Conservation (phyloP, 2,113 vertebrate species). For the Pionites leucogaster region DNA sequence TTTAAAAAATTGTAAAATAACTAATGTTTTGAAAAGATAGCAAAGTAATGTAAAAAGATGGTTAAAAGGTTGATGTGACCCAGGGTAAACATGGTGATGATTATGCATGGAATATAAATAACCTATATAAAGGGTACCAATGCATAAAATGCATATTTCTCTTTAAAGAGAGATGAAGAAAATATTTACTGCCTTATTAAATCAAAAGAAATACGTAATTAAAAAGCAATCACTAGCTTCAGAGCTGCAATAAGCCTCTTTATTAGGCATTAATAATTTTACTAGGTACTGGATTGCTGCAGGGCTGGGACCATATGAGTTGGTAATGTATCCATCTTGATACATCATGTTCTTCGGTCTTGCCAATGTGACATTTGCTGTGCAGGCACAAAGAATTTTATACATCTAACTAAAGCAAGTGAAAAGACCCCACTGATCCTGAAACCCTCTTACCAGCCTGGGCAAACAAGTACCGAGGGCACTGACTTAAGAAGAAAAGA, state of each 20-base stretch:
- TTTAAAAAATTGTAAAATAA: background rate
- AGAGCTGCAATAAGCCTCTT: conserved; percentile 62
- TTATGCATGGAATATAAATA: conserved; percentile 39
- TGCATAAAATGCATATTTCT: conserved; percentile 42
- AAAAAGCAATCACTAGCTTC: conserved; percentile 68
- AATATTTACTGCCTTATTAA: conserved; percentile 72
- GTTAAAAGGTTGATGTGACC: conserved; percentile 32
- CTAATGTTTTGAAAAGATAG: background rate
- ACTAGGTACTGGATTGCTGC: conserved; percentile 47
- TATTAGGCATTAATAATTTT: conserved; percentile 72
- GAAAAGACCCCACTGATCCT: background rate
- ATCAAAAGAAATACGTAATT: conserved; percentile 72
- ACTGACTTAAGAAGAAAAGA: background rate
- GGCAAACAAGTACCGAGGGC: background rate
- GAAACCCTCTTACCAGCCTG: rapidly evolving
- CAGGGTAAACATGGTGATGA: conserved; percentile 34
- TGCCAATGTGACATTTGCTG: conserved; percentile 42
- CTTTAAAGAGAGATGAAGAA: conserved; percentile 73
- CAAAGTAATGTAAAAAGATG: background rate
- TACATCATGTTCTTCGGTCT: conserved; percentile 43
- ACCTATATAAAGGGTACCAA: background rate
- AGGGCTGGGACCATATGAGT: conserved; percentile 17
- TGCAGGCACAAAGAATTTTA: conserved; percentile 18
- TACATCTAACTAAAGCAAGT: conserved; percentile 16
- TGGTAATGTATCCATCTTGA: conserved; percentile 62